These are phyloP conservation scores for Thalassophryne amazonica DNA, from an alignment of 2,797 vertebrate genomes.

Conservation along the genomic window DNA sequence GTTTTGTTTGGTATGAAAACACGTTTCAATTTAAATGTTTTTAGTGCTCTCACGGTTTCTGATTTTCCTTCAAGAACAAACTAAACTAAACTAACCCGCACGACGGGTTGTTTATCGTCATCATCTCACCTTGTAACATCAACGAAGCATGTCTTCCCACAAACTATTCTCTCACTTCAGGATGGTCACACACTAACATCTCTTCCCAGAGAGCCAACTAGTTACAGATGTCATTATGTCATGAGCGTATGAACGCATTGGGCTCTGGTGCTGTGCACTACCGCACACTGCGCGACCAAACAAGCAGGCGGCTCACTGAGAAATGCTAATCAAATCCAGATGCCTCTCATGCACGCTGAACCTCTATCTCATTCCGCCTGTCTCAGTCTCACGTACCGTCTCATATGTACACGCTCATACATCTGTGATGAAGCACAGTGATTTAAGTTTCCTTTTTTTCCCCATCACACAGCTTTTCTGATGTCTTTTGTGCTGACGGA, in stretches of 20 bases:
- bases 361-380: constrained; percentile 33
- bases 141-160: not conserved
- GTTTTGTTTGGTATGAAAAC: constrained; percentile 37
- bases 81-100: constrained; percentile 4
- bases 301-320: constrained; percentile 49
- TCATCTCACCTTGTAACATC: constrained; percentile 40
- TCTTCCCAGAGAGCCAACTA: not conserved
- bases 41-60: constrained; percentile 37
- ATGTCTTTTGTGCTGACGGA: constrained; percentile 10
- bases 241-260: constrained; percentile 24
- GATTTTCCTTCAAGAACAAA: constrained; percentile 23
- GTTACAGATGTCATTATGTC: constrained; percentile 33
- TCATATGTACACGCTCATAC: constrained; percentile 15
- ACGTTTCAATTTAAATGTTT: constrained; percentile 51
- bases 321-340: constrained; percentile 73
- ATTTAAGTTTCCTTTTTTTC: constrained; percentile 55
- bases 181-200: constrained; percentile 10
- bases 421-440: constrained; percentile 35
- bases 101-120: constrained; percentile 14
- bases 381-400: constrained; percentile 22
- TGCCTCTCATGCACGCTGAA: constrained; percentile 44
- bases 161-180: not conserved
- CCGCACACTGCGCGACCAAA: constrained; percentile 58
- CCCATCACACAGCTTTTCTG: constrained; percentile 49
- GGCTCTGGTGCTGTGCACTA: constrained; percentile 19